phyloP scores from a whole-genome alignment of 2,113 vertebrate species.

The Arvicanthis niloticus region DNA sequence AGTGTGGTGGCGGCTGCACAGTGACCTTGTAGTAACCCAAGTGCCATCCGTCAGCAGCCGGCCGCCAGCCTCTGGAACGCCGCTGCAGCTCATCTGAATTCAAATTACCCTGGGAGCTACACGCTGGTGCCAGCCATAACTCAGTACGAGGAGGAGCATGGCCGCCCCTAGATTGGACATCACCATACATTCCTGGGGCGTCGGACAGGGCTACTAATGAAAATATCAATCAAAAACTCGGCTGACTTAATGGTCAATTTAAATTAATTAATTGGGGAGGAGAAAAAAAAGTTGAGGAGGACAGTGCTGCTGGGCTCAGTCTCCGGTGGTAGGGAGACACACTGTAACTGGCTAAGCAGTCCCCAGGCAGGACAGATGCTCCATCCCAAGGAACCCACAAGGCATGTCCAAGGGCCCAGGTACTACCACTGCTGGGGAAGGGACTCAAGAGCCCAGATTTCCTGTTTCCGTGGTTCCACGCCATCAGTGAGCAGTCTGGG shows the following conservation, averaged over 20 bases:
- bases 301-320: slow-evolving; percentile 83
- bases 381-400: not conserved
- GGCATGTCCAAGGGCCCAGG: rapidly evolving
- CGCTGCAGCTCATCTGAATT: slow-evolving; percentile 96
- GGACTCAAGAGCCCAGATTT: not conserved
- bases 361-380: rapidly evolving
- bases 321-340: slow-evolving; percentile 66
- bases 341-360: not conserved
- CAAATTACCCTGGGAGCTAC: slow-evolving; percentile 93
- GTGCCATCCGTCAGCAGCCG: slow-evolving; percentile 88
- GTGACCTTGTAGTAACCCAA: slow-evolving; percentile 97
- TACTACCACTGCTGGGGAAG: rapidly evolving
- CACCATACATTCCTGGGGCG: slow-evolving; percentile 94
- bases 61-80: slow-evolving; percentile 92
- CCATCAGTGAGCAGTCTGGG: not conserved
- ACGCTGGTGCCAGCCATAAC: slow-evolving; percentile 91
- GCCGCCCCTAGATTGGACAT: slow-evolving; percentile 89
- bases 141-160: slow-evolving; percentile 90
- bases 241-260: slow-evolving; percentile 94
- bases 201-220: slow-evolving; percentile 94
- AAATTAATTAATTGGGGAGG: slow-evolving; percentile 95
- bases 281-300: slow-evolving; percentile 87
- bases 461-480: rapidly evolving
- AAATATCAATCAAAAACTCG: slow-evolving; percentile 95
- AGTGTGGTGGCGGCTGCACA: slow-evolving; percentile 81